These are phyloP conservation scores for Dicyrtoma fusca DNA, from an alignment of 2,888 invertebrate species.

Conservation along the genomic window DNA sequence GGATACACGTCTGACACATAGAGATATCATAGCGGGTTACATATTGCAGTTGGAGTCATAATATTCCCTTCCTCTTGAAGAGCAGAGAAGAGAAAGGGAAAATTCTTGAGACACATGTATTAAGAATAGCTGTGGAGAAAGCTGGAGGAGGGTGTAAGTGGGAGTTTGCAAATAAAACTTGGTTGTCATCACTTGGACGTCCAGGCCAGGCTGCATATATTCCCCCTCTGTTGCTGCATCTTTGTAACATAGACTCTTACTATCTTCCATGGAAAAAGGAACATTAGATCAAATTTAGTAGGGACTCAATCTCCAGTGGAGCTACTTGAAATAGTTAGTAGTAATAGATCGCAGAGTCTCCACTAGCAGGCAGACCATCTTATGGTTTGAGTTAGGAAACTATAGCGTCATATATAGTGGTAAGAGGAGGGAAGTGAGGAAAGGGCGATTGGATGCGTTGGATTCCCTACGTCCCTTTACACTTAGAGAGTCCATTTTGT, in stretches of 20 bases:
- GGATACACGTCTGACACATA: too few relatives aligned
- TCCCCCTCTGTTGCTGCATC: not conserved
- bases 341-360: slow-evolving; percentile 38
- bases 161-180: slow-evolving; percentile 9
- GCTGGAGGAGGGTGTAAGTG: not conserved
- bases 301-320: slow-evolving; percentile 28
- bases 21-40: too few relatives aligned
- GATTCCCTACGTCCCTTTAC: slow-evolving; percentile 26
- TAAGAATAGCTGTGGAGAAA: not conserved
- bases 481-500: slow-evolving; percentile 30
- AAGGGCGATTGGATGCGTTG: not conserved
- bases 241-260: not conserved
- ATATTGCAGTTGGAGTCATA: too few relatives aligned
- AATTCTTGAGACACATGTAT: not conserved
- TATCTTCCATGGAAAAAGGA: too few relatives aligned
- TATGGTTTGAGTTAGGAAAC: not conserved
- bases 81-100: too few relatives aligned
- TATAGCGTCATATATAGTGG: not conserved
- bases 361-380: too few relatives aligned
- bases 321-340: slow-evolving; percentile 41
- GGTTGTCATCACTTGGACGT: slow-evolving; percentile 7
- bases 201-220: not conserved
- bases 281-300: slow-evolving; percentile 38
- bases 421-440: not conserved
- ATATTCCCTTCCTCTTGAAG: too few relatives aligned